Base-by-base conservation (phyloP, 2,888 invertebrate species). In the Sphinx pinastri region DNA sequence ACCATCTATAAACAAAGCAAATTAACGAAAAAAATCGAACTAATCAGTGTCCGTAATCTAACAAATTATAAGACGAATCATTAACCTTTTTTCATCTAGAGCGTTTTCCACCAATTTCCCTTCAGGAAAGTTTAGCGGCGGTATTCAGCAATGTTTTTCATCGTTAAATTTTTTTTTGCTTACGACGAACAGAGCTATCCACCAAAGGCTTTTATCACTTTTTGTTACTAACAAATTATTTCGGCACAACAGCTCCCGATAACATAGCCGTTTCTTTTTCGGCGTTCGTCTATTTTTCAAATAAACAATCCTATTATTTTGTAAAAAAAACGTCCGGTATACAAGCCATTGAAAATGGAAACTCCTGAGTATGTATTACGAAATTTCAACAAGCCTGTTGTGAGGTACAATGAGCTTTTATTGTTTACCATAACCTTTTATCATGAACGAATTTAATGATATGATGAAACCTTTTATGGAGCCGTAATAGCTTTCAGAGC, bases 211-310 rank as follows among this genome's bases (percentile, higher is more conserved):
- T 77, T 78, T 75, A 76, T 76, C 71, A 73, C 71, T 70, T 76
- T 77, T 77, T 72, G 72, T 67, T 70, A 70, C 66, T 71, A 71
- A 73, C 72, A 77, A 79, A 79, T 76, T 78, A 75, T 79, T 77
- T 76, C 70, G 71, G 47, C 71, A 74, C 71, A 78, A 74, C 75
- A 76, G 70, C 71, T 74, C 75, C 59, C 51, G 68, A 71, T 66
- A 71, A 71, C 72, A 74, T 74, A 76, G 75, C 71, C 74, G 75
- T 78, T 77, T 77, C 74, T 81, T 79, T 76, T 75, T 75, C 72
- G 68, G 68, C 70, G 68, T 59, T 55, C 71, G 71, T 73, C 59
- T 77, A 73, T 75, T 75, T 70, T 67, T 66, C 51, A 55, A 70
- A 58, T 57, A 70, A 66, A 69, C 69, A 55, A 67, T 51, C 67